Conservation (phyloP, 2,797 vertebrate species). For the Mus spretus region DNA sequence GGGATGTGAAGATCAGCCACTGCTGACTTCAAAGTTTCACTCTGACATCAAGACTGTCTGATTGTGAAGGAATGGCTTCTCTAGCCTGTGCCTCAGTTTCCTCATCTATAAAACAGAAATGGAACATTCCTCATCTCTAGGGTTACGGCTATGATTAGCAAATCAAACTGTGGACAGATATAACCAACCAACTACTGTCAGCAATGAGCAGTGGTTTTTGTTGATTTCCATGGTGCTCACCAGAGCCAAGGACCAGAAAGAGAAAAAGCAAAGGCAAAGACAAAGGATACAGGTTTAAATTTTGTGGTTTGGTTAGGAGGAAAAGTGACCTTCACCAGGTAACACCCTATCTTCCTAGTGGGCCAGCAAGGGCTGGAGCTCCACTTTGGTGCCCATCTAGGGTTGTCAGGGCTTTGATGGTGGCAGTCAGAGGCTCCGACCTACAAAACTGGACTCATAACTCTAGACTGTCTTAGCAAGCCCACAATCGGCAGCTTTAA, state of each 20-base stretch:
- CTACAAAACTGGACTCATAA: fast-evolving
- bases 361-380: background rate
- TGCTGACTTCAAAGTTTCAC: slow-evolving; percentile 32
- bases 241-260: background rate
- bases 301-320: background rate
- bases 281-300: background rate
- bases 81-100: background rate
- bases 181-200: background rate
- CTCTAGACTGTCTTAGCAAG: background rate
- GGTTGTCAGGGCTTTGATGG: fast-evolving
- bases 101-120: background rate
- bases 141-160: background rate
- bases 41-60: background rate
- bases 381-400: background rate
- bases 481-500: background rate
- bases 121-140: background rate
- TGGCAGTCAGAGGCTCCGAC: background rate
- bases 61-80: background rate
- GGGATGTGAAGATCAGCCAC: background rate
- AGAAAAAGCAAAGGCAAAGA: background rate
- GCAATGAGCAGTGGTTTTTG: background rate
- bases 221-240: background rate
- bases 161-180: background rate
- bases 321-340: background rate
- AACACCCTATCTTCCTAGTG: background rate